These are phyloP conservation scores for Notothenia coriiceps DNA, from an alignment of 2,113 vertebrate genomes.

Conservation along the genomic window DNA sequence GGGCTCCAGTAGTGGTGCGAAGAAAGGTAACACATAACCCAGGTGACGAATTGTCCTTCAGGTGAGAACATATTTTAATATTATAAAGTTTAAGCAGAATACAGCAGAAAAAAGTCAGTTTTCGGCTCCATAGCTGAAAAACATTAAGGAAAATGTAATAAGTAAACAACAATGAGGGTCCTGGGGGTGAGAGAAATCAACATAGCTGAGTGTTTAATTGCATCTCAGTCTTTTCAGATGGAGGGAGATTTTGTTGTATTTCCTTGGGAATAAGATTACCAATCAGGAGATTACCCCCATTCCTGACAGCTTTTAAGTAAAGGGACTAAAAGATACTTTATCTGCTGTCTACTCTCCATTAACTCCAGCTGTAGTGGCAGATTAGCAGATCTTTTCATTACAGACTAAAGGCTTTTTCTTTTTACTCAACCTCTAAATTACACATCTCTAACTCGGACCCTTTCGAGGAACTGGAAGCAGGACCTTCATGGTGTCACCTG, in stretches of 20 bases:
- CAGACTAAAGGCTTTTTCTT: background rate
- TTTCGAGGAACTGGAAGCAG: background rate
- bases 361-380: conserved; percentile 20
- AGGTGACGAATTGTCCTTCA: background rate
- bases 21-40: background rate
- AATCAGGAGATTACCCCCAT: conserved; percentile 18
- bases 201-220: background rate
- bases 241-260: conserved; percentile 2
- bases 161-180: background rate
- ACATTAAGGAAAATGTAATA: background rate
- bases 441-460: background rate
- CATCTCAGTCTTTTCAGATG: conserved; percentile 12
- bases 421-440: background rate
- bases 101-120: background rate
- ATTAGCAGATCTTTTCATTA: conserved; percentile 19
- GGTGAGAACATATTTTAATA: background rate
- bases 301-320: conserved; percentile 2
- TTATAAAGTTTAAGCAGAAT: background rate
- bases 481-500: background rate
- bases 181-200: background rate
- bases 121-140: background rate
- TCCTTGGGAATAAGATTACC: conserved; percentile 15
- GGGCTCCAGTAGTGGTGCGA: background rate
- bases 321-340: background rate
- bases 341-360: background rate